These are phyloP conservation scores for Herminia tarsipennalis DNA, from an alignment of 2,888 invertebrate species.

Conservation along the genomic window DNA sequence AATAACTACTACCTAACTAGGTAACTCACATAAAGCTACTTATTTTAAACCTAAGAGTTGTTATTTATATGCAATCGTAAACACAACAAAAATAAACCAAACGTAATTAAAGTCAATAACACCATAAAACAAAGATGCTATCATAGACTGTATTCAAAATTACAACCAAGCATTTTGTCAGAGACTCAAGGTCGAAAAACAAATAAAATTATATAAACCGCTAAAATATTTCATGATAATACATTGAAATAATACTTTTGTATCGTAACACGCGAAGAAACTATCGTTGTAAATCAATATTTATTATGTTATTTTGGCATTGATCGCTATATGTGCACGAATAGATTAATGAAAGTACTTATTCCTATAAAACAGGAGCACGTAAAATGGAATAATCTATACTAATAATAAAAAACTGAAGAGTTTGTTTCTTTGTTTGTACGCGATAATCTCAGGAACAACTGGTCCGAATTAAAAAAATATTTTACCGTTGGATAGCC, in stretches of 20 bases:
- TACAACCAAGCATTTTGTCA: conserved; percentile 25
- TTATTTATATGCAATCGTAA: background rate
- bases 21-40: too few species aligned
- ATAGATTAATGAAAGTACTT: too few species aligned
- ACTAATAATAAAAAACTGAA: too few species aligned
- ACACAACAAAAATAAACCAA: background rate
- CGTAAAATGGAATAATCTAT: too few species aligned
- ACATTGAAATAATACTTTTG: background rate
- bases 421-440: too few species aligned
- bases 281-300: conserved; percentile 6
- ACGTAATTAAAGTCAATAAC: conserved; percentile 2
- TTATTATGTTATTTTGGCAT: background rate
- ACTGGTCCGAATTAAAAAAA: too few species aligned
- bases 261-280: background rate
- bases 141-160: conserved; percentile 28
- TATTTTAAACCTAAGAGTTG: too few species aligned
- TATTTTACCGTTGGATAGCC: too few species aligned
- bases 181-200: conserved; percentile 41
- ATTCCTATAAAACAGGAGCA: too few species aligned
- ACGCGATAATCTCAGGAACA: too few species aligned
- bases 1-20: too few species aligned
- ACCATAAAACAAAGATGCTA: background rate
- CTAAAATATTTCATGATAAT: background rate
- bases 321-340: too few species aligned
- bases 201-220: conserved; percentile 20